phyloP scores from a whole-genome alignment of 2,797 vertebrate species.

The Pangasius macronema region DNA sequence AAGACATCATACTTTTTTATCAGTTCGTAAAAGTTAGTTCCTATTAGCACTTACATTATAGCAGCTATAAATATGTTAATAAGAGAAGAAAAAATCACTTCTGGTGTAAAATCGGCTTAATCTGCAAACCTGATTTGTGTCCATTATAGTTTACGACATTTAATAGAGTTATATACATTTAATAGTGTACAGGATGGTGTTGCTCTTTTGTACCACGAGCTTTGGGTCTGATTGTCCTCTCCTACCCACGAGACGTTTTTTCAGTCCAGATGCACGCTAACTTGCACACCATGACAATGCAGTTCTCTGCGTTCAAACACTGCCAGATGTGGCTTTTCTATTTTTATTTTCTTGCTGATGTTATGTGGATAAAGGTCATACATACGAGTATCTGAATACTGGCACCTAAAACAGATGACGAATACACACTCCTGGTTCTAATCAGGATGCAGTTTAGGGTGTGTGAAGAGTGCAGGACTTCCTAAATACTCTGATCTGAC shows the following conservation, averaged over 20 bases:
- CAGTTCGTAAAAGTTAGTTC: background rate
- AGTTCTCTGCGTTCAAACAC: background rate
- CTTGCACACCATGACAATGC: background rate
- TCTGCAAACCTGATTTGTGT: background rate
- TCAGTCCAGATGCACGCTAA: background rate
- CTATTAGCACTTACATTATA: background rate
- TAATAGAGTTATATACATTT: background rate
- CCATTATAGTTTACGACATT: background rate
- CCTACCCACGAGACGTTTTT: background rate
- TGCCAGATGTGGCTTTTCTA: background rate
- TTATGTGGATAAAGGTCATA: background rate
- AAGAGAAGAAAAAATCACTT: background rate
- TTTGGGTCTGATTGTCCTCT: background rate
- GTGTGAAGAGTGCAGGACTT: background rate
- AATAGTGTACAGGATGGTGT: background rate
- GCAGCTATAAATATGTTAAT: background rate
- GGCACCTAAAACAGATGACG: background rate
- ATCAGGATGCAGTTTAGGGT: background rate
- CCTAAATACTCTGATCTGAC: background rate
- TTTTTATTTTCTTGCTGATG: background rate
- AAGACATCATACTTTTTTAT: background rate
- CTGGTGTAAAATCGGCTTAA: background rate
- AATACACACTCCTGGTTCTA: background rate
- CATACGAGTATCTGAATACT: background rate
- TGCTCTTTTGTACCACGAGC: background rate